phyloP scores from a whole-genome alignment of 1,140 invertebrate genomes.

The Latrodectus geometricus region DNA sequence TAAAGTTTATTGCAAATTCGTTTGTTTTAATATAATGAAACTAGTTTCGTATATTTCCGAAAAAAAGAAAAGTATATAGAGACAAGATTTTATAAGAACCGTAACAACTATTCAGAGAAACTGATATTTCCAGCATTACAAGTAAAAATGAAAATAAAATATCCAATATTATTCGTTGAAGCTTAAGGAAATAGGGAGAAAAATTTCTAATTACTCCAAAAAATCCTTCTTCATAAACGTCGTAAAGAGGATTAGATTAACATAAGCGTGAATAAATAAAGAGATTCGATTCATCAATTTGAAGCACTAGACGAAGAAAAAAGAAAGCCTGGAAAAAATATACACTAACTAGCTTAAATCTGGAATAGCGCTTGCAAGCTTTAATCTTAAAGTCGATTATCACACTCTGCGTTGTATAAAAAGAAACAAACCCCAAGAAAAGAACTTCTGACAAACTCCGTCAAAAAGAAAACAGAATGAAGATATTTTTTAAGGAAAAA shows the following conservation, averaged over 20 bases:
- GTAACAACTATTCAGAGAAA: no score
- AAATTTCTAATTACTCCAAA: neutral
- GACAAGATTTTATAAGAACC: no score
- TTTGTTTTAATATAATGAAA: no score
- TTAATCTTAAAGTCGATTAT: conserved; percentile 54
- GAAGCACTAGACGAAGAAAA: conserved; percentile 10
- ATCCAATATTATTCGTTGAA: no score
- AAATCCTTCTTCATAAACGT: neutral
- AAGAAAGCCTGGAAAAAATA: conserved; percentile 4
- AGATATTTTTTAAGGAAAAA: neutral
- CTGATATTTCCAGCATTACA: no score
- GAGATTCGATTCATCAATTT: neutral
- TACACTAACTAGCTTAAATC: neutral
- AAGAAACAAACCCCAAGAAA: neutral
- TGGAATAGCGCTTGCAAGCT: neutral
- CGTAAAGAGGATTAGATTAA: conserved; percentile 43
- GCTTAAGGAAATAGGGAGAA: no score
- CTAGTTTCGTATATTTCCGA: no score
- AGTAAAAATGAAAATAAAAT: no score
- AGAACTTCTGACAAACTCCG: neutral
- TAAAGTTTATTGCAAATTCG: no score
- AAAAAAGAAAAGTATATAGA: no score
- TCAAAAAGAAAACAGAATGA: neutral
- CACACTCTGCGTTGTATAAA: neutral
- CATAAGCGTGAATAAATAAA: conserved; percentile 41